Base-by-base conservation (phyloP, 1,140 invertebrate species). In the Tetramorium parvispinum region DNA sequence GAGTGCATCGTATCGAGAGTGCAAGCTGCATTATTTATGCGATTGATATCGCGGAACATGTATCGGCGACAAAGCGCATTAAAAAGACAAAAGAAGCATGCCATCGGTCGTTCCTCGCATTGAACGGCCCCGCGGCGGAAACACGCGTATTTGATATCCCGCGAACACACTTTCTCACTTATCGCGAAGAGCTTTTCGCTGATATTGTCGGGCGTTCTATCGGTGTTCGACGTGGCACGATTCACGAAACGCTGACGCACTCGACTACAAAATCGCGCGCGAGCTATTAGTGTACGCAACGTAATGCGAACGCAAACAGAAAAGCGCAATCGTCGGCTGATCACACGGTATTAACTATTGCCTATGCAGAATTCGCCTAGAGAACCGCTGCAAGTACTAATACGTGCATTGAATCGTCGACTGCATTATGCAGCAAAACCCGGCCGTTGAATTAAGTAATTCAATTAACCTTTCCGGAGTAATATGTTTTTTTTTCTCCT, bases 161-260 rank as follows among this genome's bases (percentile, higher is more conserved):
- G 24, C 40, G 40, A 82, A 83, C 79, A 83, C 24, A 83, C 79
- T 37, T 83, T 83, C 66, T 83, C 79, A 75, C 79, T 83, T 83
- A 83, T 18, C 43, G 79, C 7, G 13, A 59, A 16, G 57, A 75
- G 79, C 68, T 83, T 83, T 83, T 59, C 68, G 79, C 53, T 51
- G 53, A 71, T 73, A 57, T 71, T 18, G 51, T 57, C n/a, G 8
- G n/a, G 13, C 43, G 32, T 49, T 32, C 40, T 51, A 73, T 73
- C 53, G 51, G 10, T 32, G 49, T 37, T 32, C 66, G 65, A 73
- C 24, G 43, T 37, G 55, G 24, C 27, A 43, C 24, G 40, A 83
- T 79, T 79, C 32, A 32, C 77, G 13, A 83, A 83, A 73, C 32
- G 53, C 79, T 82, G 79, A 82, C 79, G 66, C 37, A 59, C 24